Conservation (phyloP, 2,888 invertebrate species). For the Agriopis aurantiaria region DNA sequence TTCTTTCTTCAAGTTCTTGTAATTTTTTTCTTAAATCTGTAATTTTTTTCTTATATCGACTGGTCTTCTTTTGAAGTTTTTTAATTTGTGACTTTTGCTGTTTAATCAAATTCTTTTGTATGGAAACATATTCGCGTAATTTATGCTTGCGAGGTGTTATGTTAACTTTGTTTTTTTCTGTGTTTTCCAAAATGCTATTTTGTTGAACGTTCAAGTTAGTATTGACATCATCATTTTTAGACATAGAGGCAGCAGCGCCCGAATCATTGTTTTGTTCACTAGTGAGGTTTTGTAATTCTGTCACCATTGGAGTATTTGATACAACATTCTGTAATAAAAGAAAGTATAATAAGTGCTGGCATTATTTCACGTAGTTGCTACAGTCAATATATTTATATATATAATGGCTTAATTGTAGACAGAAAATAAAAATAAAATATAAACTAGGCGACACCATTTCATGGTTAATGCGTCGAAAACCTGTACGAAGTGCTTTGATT, state of each 20-base stretch:
- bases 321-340: too few relatives aligned
- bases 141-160: background rate
- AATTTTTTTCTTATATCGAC: slow-evolving; percentile 6
- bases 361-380: too few relatives aligned
- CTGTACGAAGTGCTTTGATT: too few relatives aligned
- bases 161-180: background rate
- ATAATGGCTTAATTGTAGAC: too few relatives aligned
- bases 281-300: too few relatives aligned
- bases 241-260: background rate
- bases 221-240: background rate
- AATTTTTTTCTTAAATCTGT: background rate
- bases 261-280: background rate
- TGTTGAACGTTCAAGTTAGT: background rate
- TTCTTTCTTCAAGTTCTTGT: background rate
- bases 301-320: too few relatives aligned
- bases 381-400: too few relatives aligned
- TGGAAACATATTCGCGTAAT: background rate
- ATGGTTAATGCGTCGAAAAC: too few relatives aligned
- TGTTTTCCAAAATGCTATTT: background rate
- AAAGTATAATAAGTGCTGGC: too few relatives aligned
- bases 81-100: slow-evolving; percentile 13
- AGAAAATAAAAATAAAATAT: too few relatives aligned
- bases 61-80: slow-evolving; percentile 21
- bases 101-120: background rate
- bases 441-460: too few relatives aligned